phyloP scores from a whole-genome alignment of 2,888 invertebrate genomes.

The Coenonympha glycerion region DNA sequence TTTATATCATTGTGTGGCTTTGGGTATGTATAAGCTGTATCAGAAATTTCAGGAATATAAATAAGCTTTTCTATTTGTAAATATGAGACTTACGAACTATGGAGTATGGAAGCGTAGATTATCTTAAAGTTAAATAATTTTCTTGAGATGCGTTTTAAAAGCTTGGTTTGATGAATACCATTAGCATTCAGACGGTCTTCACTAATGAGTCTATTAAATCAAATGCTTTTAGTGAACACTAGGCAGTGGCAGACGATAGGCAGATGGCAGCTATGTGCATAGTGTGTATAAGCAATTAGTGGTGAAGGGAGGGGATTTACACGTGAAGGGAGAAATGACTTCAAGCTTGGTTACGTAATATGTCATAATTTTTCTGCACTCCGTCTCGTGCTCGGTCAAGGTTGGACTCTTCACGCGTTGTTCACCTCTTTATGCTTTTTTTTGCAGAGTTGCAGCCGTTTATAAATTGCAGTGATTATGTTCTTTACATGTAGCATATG shows the following conservation, averaged over 20 bases:
- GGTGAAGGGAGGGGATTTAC: neutral
- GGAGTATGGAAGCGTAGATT: neutral
- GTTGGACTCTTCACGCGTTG: conserved; percentile 21
- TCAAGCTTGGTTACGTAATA: conserved; percentile 22
- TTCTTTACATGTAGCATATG: neutral
- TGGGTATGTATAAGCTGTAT: no score
- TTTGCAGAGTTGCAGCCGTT: conserved; percentile 2
- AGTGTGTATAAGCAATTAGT: conserved; percentile 13
- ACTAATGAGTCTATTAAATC: conserved; percentile 31
- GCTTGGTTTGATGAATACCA: conserved; percentile 16
- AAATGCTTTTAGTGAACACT: conserved; percentile 31
- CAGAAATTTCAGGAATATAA: no score
- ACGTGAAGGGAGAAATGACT: conserved; percentile 3
- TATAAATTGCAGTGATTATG: conserved; percentile 17
- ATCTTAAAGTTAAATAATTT: neutral
- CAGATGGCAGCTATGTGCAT: no score
- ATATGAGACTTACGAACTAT: no score
- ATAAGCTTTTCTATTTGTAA: no score
- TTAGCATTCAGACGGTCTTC: conserved; percentile 14
- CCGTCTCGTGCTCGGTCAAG: conserved; percentile 23
- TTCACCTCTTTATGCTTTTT: conserved; percentile 17
- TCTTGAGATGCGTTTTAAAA: neutral
- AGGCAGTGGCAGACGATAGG: no score
- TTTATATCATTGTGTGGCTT: no score
- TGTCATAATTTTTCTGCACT: conserved; percentile 24